phyloP scores from a whole-genome alignment of 53 echinoderm and acorn worm genomes.

The Holothuria scabra region DNA sequence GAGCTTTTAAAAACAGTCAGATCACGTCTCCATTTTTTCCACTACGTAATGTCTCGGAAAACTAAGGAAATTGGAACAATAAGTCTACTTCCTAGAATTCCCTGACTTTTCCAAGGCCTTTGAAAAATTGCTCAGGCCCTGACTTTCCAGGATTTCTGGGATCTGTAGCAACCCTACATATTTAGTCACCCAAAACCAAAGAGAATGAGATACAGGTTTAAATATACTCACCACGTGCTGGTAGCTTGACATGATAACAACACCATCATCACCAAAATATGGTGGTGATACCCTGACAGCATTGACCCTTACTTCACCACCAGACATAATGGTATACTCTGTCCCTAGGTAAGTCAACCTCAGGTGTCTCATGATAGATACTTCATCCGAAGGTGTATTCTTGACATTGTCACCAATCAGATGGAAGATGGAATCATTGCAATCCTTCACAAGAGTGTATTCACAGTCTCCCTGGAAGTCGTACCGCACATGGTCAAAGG shows the following conservation, averaged over 20 bases:
- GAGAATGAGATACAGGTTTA: too few relatives aligned
- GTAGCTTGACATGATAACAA: constrained; percentile 25
- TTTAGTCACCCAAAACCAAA: too few relatives aligned
- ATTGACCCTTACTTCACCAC: constrained; percentile 49
- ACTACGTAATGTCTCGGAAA: too few relatives aligned
- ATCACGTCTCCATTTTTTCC: too few relatives aligned
- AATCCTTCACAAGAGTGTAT: constrained; percentile 71
- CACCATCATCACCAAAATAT: constrained; percentile 38
- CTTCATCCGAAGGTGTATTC: constrained; percentile 58
- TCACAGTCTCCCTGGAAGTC: constrained; percentile 84
- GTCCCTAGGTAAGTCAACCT: constrained; percentile 1
- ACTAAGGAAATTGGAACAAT: too few relatives aligned
- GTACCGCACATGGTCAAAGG: constrained; percentile 66
- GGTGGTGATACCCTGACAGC: constrained; percentile 40
- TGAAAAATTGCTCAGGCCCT: too few relatives aligned
- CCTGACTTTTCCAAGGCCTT: too few relatives aligned
- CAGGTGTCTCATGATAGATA: constrained; percentile 52
- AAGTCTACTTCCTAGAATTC: too few relatives aligned
- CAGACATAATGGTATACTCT: constrained; percentile 17
- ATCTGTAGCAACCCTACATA: too few relatives aligned
- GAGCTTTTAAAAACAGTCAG: too few relatives aligned
- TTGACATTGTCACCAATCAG: constrained; percentile 69
- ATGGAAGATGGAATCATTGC: constrained; percentile 42
- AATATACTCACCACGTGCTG: constrained; percentile 48
- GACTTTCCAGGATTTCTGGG: too few relatives aligned